phyloP scores from a whole-genome alignment of 2,888 invertebrate species.

The Serripes groenlandicus region DNA sequence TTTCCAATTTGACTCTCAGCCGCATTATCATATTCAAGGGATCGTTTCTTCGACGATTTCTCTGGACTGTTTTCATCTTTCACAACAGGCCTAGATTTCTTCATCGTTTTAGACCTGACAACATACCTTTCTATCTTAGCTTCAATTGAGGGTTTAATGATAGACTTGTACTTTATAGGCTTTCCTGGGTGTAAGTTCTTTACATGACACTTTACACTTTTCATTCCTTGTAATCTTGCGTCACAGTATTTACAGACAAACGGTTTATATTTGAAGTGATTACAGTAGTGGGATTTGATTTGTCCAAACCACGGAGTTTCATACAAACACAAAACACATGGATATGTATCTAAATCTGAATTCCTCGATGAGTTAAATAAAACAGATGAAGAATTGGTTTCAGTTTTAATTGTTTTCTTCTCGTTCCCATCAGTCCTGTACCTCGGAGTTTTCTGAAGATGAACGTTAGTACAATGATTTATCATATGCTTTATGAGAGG shows the following conservation, averaged over 20 bases:
- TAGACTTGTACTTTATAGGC: slow-evolving; percentile 27
- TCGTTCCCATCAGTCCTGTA: background rate
- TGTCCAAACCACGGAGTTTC: background rate
- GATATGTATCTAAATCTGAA: background rate
- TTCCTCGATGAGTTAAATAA: too few species aligned
- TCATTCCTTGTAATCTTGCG: background rate
- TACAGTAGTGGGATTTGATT: slow-evolving; percentile 45
- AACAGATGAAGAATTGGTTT: background rate
- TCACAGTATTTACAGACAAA: slow-evolving; percentile 65
- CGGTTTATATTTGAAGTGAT: slow-evolving; percentile 65
- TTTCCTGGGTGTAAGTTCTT: slow-evolving; percentile 45
- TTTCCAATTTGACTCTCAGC: slow-evolving; percentile 17
- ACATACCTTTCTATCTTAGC: slow-evolving; percentile 29
- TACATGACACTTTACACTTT: slow-evolving; percentile 43
- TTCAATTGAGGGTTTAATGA: slow-evolving; percentile 44
- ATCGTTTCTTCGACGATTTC: slow-evolving; percentile 34
- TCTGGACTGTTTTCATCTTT: slow-evolving; percentile 16
- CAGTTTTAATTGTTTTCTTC: background rate
- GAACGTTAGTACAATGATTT: slow-evolving; percentile 63
- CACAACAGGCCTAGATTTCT: background rate
- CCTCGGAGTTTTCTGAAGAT: slow-evolving; percentile 31
- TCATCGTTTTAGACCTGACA: slow-evolving; percentile 14
- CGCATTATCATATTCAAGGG: slow-evolving; percentile 40
- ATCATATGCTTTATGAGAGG: slow-evolving; percentile 66
- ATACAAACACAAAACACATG: background rate